Evolutionary conservation across 2,113 vertebrate genomes (phyloP).

Genomic region (Coregonus clupeaformis): DNA sequence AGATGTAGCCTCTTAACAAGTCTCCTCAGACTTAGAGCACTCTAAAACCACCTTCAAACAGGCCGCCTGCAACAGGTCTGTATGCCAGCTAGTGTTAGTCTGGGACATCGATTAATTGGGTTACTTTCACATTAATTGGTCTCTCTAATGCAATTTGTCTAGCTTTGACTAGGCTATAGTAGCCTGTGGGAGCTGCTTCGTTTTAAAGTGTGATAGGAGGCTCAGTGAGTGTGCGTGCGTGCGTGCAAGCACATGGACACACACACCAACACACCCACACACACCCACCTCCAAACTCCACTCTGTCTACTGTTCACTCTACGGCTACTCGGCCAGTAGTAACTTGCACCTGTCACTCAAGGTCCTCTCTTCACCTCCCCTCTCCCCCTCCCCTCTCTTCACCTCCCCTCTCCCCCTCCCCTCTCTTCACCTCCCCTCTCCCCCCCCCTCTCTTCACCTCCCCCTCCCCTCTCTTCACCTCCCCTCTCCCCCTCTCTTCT

Average conservation of each 20-base stretch:
- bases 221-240: neutral
- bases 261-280: neutral
- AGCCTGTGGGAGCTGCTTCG: no score
- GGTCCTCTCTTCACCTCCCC: neutral
- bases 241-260: neutral
- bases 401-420: no score
- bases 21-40: constrained; percentile 41
- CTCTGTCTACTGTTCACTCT: no score
- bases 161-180: neutral
- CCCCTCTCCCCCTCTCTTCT: neutral
- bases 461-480: no score
- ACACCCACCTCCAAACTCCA: no score
- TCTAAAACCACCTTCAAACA: constrained; percentile 2
- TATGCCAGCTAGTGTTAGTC: neutral
- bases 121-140: constrained; percentile 22
- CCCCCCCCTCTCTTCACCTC: no score
- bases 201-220: neutral
- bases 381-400: no score
- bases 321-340: no score
- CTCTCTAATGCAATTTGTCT: constrained; percentile 2
- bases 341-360: neutral
- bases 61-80: neutral
- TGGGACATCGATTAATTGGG: constrained; percentile 13
- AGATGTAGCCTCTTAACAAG: constrained; percentile 43
- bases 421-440: no score